Percentiles rank a stretch among this genome's conserved stretches.
Conservation (phyloP, 1,140 invertebrate genomes). For the Micrasema minimum region DNA sequence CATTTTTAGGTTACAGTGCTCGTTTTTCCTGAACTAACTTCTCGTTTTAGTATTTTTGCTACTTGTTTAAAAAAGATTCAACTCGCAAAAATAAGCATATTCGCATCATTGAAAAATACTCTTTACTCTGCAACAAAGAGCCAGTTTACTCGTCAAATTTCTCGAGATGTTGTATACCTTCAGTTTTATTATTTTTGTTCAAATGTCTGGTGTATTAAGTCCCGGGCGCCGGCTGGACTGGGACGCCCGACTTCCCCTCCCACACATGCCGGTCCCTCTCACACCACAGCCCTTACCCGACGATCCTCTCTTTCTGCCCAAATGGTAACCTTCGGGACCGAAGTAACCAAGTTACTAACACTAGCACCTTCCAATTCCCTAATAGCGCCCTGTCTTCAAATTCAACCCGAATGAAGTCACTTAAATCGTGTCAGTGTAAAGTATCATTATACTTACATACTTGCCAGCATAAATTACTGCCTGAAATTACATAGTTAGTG, state of each 20-base stretch:
- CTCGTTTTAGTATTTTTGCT: background rate
- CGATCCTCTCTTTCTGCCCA: constrained; percentile 1
- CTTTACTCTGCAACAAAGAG: background rate
- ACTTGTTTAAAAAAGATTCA: background rate
- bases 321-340: constrained; percentile 20
- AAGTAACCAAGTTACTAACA: background rate
- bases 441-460: too few species aligned
- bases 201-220: constrained; percentile 34
- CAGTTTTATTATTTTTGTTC: constrained; percentile 11
- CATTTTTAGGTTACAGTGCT: too few species aligned
- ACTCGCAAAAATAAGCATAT: background rate
- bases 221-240: constrained; percentile 50
- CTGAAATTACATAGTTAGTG: too few species aligned
- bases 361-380: background rate
- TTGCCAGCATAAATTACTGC: too few species aligned
- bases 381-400: too few species aligned
- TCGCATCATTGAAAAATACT: background rate
- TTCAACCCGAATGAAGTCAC: too few species aligned
- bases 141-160: background rate
- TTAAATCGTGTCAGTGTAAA: too few species aligned
- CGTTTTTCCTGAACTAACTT: background rate
- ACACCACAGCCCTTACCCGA: background rate
- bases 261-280: constrained; percentile 6
- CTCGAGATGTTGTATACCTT: background rate
- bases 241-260: constrained; percentile 25